Evolutionary conservation across 2,113 vertebrate genomes (phyloP).

Genomic region (Mesoclemmys tuberculata): DNA sequence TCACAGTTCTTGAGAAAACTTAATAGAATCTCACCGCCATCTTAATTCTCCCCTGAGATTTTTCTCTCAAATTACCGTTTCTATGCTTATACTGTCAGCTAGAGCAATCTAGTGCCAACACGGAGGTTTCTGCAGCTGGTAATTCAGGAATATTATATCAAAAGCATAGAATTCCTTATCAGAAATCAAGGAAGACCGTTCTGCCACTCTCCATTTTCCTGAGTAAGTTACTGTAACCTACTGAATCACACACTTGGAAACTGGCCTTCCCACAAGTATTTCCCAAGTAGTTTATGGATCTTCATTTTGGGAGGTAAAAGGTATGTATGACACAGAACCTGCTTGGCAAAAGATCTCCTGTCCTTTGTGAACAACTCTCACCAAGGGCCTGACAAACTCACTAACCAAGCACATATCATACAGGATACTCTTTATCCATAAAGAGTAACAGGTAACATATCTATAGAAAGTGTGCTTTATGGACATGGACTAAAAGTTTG

Average conservation of each 20-base stretch:
- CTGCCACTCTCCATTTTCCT: constrained; percentile 29
- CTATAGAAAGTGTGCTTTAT: neutral
- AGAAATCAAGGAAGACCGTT: constrained; percentile 21
- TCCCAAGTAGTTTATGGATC: neutral
- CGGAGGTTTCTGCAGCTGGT: constrained; percentile 28
- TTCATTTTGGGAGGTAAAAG: neutral
- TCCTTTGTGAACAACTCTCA: neutral
- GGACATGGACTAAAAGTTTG: neutral
- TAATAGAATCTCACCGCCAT: neutral
- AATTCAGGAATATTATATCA: constrained; percentile 42
- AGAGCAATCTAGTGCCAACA: constrained; percentile 23
- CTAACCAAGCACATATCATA: neutral
- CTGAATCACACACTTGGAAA: neutral
- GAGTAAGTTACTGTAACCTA: neutral
- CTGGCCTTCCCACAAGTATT: neutral
- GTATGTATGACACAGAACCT: neutral
- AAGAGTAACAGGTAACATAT: neutral
- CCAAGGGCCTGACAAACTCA: neutral
- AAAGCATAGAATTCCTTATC: constrained; percentile 38
- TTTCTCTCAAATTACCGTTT: neutral
- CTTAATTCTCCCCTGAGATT: constrained; percentile 32
- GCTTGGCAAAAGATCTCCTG: no score
- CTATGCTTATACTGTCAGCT: neutral
- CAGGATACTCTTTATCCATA: no score
- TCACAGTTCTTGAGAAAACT: neutral